Evolutionary conservation across 2,113 vertebrate species (phyloP).

Genomic region (Chrysemys picta): DNA sequence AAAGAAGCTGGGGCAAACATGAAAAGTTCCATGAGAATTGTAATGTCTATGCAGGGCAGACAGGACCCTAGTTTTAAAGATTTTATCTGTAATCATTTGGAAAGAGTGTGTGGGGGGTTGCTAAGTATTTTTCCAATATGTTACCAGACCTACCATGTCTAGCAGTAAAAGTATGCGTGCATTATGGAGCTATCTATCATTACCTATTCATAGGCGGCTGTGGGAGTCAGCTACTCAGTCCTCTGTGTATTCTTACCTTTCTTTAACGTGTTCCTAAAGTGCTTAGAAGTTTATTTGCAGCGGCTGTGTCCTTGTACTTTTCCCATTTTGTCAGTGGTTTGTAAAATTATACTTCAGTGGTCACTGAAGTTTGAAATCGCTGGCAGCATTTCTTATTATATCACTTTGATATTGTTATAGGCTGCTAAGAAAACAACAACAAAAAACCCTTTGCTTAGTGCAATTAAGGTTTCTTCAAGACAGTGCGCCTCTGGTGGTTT

Average conservation of each 20-base stretch:
- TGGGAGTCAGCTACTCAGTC: not conserved
- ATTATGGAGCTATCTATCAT: not conserved
- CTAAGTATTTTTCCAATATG: not conserved
- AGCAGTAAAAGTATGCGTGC: not conserved
- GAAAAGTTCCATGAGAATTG: accelerated
- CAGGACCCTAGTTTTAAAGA: not conserved
- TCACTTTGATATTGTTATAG: conserved; percentile 54
- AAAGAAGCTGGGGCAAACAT: not conserved
- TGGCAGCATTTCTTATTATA: conserved; percentile 43
- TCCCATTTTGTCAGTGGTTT: conserved; percentile 46
- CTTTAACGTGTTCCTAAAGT: conserved; percentile 47
- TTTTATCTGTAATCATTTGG: not conserved
- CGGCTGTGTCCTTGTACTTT: conserved; percentile 31
- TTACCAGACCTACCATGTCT: accelerated
- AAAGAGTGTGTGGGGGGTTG: not conserved
- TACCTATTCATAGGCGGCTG: not conserved
- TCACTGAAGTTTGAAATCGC: conserved; percentile 60
- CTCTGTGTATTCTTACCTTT: conserved; percentile 47
- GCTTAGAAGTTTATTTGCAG: conserved; percentile 63
- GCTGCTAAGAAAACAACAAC: conserved; percentile 54
- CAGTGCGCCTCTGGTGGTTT: conserved; percentile 22
- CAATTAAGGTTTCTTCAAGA: conserved; percentile 63
- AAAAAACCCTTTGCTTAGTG: conserved; percentile 39
- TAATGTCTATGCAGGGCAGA: not conserved
- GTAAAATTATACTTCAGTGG: conserved; percentile 60